phyloP scores from a whole-genome alignment of 2,113 vertebrate species.

The Sander vitreus region DNA sequence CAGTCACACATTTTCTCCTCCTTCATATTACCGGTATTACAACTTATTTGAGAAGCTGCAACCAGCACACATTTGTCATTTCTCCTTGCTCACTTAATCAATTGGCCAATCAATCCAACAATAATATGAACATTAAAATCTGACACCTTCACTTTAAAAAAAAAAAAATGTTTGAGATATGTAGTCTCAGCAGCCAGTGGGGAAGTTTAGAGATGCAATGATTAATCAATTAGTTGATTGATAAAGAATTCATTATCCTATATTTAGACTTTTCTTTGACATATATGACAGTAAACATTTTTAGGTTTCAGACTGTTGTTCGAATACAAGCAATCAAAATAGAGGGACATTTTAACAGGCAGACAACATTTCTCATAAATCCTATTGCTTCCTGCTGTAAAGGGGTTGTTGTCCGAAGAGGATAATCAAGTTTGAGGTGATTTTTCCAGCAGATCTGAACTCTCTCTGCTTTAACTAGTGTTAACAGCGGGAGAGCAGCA shows the following conservation, averaged over 20 bases:
- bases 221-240: neutral
- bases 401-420: neutral
- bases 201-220: neutral
- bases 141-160: neutral
- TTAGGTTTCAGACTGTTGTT: neutral
- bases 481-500: neutral
- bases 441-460: neutral
- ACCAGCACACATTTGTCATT: neutral
- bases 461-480: neutral
- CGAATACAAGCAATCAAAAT: too few species aligned
- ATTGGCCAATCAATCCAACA: neutral
- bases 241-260: neutral
- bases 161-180: neutral
- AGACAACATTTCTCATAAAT: neutral
- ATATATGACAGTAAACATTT: neutral
- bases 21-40: too few species aligned
- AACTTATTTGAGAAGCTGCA: neutral
- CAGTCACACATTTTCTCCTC: slow-evolving; percentile 43
- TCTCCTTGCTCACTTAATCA: neutral
- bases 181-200: too few species aligned
- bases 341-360: too few species aligned
- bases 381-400: neutral
- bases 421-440: neutral
- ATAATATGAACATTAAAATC: too few species aligned
- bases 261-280: neutral